A percentile compares a stretch with the other conserved stretches of the same genome.
phyloP scores from a whole-genome alignment of 2,888 invertebrate genomes.

The Synergus laeviventris region DNA sequence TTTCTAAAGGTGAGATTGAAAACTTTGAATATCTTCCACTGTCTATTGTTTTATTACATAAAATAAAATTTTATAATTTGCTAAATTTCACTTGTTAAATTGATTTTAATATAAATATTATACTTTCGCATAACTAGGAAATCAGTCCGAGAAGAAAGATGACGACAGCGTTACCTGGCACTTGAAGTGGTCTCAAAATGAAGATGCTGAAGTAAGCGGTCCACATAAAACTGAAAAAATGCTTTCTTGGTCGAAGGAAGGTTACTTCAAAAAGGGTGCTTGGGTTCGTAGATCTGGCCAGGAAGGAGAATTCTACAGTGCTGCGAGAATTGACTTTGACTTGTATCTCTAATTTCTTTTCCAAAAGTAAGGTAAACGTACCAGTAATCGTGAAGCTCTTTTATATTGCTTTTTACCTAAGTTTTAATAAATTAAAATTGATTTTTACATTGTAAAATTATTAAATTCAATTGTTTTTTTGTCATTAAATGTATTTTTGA shows the following conservation, averaged over 20 bases:
- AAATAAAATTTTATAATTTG: background rate
- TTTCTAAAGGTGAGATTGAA: slow-evolving; percentile 47
- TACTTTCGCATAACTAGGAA: slow-evolving; percentile 29
- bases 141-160: slow-evolving; percentile 50
- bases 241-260: slow-evolving; percentile 92
- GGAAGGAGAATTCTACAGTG: slow-evolving; percentile 87
- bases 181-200: slow-evolving; percentile 90
- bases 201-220: slow-evolving; percentile 86
- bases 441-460: too few species aligned
- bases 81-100: background rate
- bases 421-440: too few species aligned
- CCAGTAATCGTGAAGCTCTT: too few species aligned
- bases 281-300: slow-evolving; percentile 90
- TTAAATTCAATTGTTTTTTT: too few species aligned
- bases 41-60: background rate
- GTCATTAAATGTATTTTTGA: too few species aligned
- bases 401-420: too few species aligned
- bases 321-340: slow-evolving; percentile 95
- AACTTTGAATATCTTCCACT: slow-evolving; percentile 19
- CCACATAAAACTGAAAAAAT: slow-evolving; percentile 92
- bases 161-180: slow-evolving; percentile 86
- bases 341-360: slow-evolving; percentile 83
- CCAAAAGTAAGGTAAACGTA: too few species aligned
- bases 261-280: slow-evolving; percentile 90
- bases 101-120: background rate